Evolutionary conservation across 2,113 vertebrate genomes (phyloP).

Genomic region (Leucopternis melanops): DNA sequence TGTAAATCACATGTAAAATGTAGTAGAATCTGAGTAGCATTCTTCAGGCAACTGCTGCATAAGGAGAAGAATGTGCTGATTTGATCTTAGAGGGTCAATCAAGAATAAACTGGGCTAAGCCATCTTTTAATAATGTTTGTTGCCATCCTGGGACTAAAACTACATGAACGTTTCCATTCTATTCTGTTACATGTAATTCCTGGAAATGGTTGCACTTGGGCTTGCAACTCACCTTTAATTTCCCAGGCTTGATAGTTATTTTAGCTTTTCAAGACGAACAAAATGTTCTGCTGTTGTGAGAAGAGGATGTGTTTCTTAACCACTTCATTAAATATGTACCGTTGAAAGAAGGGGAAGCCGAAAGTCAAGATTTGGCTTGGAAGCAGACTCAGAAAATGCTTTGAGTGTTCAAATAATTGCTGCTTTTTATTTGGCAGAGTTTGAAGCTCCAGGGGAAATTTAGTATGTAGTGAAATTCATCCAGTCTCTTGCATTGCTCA

Average conservation of each 20-base stretch:
- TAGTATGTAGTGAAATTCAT: background rate
- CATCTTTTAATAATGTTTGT: background rate
- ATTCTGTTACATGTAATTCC: background rate
- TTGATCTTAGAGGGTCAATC: background rate
- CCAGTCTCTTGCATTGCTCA: background rate
- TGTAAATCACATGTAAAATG: background rate
- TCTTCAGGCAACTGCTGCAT: background rate
- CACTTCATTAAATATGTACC: slow-evolving; percentile 8
- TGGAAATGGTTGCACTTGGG: background rate
- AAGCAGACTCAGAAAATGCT: background rate
- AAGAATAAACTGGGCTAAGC: background rate
- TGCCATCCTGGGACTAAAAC: background rate
- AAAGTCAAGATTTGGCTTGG: background rate
- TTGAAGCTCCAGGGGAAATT: background rate
- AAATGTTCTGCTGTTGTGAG: slow-evolving; percentile 6
- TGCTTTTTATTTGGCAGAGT: background rate
- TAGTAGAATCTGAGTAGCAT: background rate
- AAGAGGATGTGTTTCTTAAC: slow-evolving; percentile 35
- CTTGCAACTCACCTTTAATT: background rate
- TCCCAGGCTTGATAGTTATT: background rate
- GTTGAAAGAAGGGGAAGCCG: slow-evolving; percentile 17
- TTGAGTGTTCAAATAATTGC: slow-evolving; percentile 3
- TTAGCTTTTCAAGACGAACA: background rate
- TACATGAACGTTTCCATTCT: background rate
- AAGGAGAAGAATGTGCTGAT: background rate